These are phyloP conservation scores for Atrina japonica DNA, from an alignment of 2,888 invertebrate species.

Conservation along the genomic window DNA sequence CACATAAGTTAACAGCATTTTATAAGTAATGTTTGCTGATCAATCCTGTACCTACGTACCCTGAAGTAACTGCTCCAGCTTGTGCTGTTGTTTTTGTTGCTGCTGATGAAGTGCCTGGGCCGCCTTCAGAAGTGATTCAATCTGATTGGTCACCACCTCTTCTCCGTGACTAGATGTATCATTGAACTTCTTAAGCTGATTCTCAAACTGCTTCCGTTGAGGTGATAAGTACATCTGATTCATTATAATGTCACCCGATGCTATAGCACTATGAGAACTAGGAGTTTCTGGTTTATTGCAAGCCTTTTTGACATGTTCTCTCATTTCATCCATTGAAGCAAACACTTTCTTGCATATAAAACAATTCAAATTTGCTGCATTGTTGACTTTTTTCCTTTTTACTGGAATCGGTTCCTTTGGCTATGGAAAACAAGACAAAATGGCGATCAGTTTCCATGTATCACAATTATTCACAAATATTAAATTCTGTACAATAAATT, in stretches of 20 bases:
- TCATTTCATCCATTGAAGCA: conserved; percentile 64
- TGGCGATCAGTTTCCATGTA: too few relatives aligned
- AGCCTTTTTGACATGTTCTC: conserved; percentile 67
- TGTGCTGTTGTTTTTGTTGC: conserved; percentile 25
- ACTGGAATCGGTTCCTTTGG: neutral
- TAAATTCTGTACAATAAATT: too few relatives aligned
- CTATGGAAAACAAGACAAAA: neutral
- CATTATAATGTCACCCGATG: neutral
- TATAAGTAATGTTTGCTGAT: too few relatives aligned
- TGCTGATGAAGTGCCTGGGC: conserved; percentile 36
- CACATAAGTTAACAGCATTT: too few relatives aligned
- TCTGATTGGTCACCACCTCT: conserved; percentile 36
- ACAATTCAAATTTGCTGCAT: conserved; percentile 58
- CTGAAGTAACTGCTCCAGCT: too few relatives aligned
- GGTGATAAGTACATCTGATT: conserved; percentile 1
- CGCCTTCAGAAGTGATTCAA: conserved; percentile 39
- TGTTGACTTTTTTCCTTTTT: conserved; percentile 35
- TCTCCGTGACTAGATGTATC: conserved; percentile 31
- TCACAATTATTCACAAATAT: too few relatives aligned
- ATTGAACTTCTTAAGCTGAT: conserved; percentile 14
- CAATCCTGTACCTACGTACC: too few relatives aligned
- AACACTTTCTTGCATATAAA: conserved; percentile 66
- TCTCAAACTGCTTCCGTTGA: conserved; percentile 7
- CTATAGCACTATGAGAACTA: too few relatives aligned
- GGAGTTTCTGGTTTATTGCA: conserved; percentile 59